Percentiles rank a stretch among this genome's conserved stretches.
Evolutionary conservation across 2,888 invertebrate species (phyloP).

Genomic region (Hipparchia sbordonii): DNA sequence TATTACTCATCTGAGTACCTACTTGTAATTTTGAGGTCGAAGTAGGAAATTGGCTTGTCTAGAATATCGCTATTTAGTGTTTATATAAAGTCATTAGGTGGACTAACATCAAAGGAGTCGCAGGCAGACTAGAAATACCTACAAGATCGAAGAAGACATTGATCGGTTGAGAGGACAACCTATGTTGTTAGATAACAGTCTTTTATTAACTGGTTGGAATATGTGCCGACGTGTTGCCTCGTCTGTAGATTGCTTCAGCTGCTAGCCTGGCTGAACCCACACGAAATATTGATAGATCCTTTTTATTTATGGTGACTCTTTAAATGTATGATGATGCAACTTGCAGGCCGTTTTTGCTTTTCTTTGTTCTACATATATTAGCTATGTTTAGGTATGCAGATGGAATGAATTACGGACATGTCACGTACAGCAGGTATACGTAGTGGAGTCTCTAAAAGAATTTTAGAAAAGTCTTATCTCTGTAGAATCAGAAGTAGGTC

Average conservation of each 20-base stretch:
- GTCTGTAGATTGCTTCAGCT: background rate
- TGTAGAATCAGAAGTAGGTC: constrained; percentile 11
- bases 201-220: too few relatives aligned
- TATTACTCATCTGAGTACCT: too few relatives aligned
- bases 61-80: too few relatives aligned
- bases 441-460: constrained; percentile 1
- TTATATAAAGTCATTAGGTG: too few relatives aligned
- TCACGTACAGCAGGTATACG: constrained; percentile 19
- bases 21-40: too few relatives aligned
- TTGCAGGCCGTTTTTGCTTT: constrained; percentile 7
- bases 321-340: background rate
- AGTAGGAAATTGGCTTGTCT: too few relatives aligned
- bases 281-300: background rate
- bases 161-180: too few relatives aligned
- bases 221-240: background rate
- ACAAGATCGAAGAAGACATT: too few relatives aligned
- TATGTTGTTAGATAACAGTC: too few relatives aligned
- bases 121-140: too few relatives aligned
- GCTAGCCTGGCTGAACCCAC: background rate
- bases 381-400: background rate
- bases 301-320: constrained; percentile 5
- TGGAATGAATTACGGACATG: constrained; percentile 12
- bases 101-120: too few relatives aligned
- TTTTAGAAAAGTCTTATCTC: constrained; percentile 16
- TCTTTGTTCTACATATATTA: background rate